These are phyloP conservation scores for Nothocercus nigrocapillus DNA, from an alignment of 2,113 vertebrate genomes.

Conservation along the genomic window DNA sequence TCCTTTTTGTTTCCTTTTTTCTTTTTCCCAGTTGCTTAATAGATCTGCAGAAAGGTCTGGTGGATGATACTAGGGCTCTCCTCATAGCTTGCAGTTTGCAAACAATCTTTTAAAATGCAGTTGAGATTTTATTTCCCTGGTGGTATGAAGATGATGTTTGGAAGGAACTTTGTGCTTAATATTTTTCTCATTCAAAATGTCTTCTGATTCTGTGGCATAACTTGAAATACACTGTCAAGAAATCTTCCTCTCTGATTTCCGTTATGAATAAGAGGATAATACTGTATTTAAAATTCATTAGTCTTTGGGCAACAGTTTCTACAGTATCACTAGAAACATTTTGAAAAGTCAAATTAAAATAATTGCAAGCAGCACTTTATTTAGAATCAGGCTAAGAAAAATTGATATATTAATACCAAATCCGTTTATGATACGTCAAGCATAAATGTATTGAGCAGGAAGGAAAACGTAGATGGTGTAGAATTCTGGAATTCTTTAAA, in stretches of 20 bases:
- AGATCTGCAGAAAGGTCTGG: not conserved
- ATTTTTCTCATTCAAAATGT: not conserved
- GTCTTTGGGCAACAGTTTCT: not conserved
- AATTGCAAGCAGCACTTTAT: not conserved
- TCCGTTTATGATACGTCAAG: not conserved
- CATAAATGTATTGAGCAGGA: not conserved
- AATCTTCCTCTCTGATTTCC: not conserved
- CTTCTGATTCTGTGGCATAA: not conserved
- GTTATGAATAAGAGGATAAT: not conserved
- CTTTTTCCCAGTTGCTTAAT: not conserved
- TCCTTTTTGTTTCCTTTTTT: not conserved
- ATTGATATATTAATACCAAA: not conserved
- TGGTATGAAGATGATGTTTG: not conserved
- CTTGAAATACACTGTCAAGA: not conserved
- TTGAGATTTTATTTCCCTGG: not conserved
- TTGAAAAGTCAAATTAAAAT: not conserved
- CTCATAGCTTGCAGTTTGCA: constrained; percentile 9
- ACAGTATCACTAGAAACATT: not conserved
- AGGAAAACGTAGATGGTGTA: not conserved
- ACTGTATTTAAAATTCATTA: not conserved
- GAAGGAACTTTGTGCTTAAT: not conserved
- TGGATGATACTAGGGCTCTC: not conserved
- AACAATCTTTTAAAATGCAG: not conserved
- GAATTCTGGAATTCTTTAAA: not conserved
- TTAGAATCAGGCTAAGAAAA: not conserved